Percentiles rank a stretch among this genome's conserved stretches.
These are phyloP conservation scores for Dipodomys ordii DNA, from an alignment of 2,113 vertebrate species.

Conservation along the genomic window DNA sequence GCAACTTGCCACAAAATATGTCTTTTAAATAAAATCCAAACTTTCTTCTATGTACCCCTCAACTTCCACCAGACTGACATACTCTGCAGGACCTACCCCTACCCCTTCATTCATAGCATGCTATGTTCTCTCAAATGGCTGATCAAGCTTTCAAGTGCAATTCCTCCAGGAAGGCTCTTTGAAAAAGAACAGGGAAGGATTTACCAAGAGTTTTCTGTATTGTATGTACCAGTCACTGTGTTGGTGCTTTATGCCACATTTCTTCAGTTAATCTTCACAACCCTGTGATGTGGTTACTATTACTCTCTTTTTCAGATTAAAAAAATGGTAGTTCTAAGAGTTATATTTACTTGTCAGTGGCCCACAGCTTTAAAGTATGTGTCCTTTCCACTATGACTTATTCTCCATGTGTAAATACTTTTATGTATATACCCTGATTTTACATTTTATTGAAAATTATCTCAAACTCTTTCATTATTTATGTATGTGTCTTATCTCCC, in stretches of 20 bases:
- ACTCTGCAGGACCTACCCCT: neutral
- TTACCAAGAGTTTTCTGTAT: neutral
- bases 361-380: slow-evolving; percentile 36
- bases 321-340: slow-evolving; percentile 37
- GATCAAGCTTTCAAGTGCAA: slow-evolving; percentile 7
- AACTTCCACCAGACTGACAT: neutral
- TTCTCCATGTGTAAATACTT: slow-evolving; percentile 27
- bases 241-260: neutral
- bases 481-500: neutral
- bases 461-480: slow-evolving; percentile 44
- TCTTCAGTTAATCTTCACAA: slow-evolving; percentile 46
- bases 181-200: neutral
- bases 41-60: neutral
- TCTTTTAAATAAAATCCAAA: slow-evolving; percentile 38
- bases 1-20: neutral
- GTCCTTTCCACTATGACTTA: neutral
- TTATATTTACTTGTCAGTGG: neutral
- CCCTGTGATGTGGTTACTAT: neutral
- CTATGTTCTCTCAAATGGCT: neutral
- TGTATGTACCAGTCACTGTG: neutral
- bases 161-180: neutral
- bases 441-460: slow-evolving; percentile 46
- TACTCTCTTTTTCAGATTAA: slow-evolving; percentile 46
- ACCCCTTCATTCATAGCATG: neutral
- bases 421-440: slow-evolving; percentile 12